A percentile compares a stretch with the other conserved stretches of the same genome.
phyloP scores from a whole-genome alignment of 2,797 vertebrate species.

The Intellagama lesueurii region DNA sequence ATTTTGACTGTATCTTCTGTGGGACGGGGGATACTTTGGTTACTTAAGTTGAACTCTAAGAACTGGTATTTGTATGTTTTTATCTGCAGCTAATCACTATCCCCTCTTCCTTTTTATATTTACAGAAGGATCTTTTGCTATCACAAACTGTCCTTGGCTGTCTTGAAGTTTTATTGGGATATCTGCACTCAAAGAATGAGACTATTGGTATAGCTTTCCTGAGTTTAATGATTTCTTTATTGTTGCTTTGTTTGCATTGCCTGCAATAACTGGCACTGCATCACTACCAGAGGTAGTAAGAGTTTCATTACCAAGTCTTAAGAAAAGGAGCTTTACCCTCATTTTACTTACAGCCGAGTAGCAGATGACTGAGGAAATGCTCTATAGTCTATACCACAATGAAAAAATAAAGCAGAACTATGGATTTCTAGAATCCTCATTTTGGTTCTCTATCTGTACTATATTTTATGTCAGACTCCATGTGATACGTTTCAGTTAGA shows the following conservation, averaged over 20 bases:
- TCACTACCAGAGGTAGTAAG: background rate
- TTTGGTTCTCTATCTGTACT: background rate
- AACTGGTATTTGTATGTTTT: background rate
- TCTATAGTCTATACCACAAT: no score
- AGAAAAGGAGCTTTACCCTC: background rate
- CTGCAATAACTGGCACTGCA: background rate
- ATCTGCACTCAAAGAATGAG: conserved; percentile 83
- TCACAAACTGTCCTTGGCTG: conserved; percentile 86
- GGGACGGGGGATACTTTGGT: background rate
- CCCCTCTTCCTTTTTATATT: conserved; percentile 4
- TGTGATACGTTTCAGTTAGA: background rate
- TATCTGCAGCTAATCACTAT: conserved; percentile 39
- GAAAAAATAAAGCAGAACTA: background rate
- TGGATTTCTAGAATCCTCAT: conserved; percentile 17
- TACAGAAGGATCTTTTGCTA: conserved; percentile 89
- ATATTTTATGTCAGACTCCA: background rate
- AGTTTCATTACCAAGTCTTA: background rate
- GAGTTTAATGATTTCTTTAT: background rate
- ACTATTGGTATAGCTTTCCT: conserved; percentile 80
- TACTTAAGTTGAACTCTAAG: background rate
- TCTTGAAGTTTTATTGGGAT: conserved; percentile 86
- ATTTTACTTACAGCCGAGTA: background rate
- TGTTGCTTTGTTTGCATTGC: background rate
- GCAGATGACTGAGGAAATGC: background rate
- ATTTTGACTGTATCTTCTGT: conserved; percentile 34